These are phyloP conservation scores for Nysson spinosus DNA, from an alignment of 2,888 invertebrate species.

Conservation along the genomic window DNA sequence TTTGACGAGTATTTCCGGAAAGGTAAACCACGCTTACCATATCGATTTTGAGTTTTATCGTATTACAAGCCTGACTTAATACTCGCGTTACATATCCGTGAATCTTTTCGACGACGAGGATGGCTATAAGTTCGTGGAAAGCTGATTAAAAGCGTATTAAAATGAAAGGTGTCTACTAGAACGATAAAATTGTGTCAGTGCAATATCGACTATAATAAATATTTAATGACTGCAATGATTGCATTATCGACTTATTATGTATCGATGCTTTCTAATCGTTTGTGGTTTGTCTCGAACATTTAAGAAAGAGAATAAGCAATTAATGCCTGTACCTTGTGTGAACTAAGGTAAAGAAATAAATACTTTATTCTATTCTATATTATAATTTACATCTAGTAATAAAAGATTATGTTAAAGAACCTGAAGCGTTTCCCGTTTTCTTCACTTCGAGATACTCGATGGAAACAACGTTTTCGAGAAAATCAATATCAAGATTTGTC, in stretches of 20 bases:
- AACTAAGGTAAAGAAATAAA: neutral
- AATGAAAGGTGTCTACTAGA: neutral
- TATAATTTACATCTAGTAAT: conserved; percentile 18
- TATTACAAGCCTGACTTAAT: neutral
- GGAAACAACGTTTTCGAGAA: too few species aligned
- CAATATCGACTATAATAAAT: neutral
- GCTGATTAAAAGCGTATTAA: neutral
- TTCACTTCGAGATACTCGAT: too few species aligned
- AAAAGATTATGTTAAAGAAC: conserved; percentile 7
- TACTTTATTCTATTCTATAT: conserved; percentile 12
- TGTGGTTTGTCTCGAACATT: neutral
- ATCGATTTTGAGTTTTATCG: neutral
- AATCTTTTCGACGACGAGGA: neutral
- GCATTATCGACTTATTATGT: neutral
- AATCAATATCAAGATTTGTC: too few species aligned
- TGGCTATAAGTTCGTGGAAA: neutral
- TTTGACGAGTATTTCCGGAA: neutral
- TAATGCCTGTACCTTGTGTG: conserved; percentile 2
- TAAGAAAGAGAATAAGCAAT: conserved; percentile 7
- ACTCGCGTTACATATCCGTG: neutral
- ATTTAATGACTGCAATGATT: neutral
- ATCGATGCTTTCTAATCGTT: neutral
- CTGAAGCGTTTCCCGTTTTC: neutral
- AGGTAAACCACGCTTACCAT: neutral
- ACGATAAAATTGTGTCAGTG: neutral